Conservation (phyloP, 2,113 vertebrate species). For the Etheostoma cragini region DNA sequence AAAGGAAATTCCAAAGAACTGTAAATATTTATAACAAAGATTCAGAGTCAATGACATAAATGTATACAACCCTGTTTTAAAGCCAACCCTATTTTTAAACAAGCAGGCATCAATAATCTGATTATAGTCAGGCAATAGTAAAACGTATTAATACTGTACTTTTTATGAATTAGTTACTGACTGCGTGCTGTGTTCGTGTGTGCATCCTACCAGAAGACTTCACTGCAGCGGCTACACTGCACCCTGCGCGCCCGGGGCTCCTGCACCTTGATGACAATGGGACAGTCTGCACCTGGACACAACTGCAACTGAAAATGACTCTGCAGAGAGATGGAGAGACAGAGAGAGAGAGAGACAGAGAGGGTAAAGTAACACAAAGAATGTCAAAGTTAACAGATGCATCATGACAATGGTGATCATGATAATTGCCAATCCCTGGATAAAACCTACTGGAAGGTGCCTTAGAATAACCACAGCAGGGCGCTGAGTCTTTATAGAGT, state of each 20-base stretch:
- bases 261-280: conserved; percentile 98
- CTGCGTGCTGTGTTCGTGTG: not conserved
- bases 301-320: conserved; percentile 99
- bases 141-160: not conserved
- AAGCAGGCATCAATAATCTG: not conserved
- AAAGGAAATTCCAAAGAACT: not conserved
- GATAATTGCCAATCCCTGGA: no score
- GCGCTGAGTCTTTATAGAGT: no score
- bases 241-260: conserved; percentile 97
- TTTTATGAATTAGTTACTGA: not conserved
- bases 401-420: not conserved
- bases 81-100: not conserved
- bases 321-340: conserved; percentile 66
- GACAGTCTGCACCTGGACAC: conserved; percentile 98
- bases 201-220: conserved; percentile 95
- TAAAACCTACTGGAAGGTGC: not conserved
- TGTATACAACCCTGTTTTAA: not conserved
- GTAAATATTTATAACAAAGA: not conserved
- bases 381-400: not conserved
- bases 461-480: not conserved
- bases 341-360: not conserved
- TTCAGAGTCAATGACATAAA: not conserved
- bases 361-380: not conserved
- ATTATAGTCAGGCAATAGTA: no score
- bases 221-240: conserved; percentile 96